These are phyloP conservation scores for Alloplasta piceator DNA, from an alignment of 2,888 invertebrate species.

Conservation along the genomic window DNA sequence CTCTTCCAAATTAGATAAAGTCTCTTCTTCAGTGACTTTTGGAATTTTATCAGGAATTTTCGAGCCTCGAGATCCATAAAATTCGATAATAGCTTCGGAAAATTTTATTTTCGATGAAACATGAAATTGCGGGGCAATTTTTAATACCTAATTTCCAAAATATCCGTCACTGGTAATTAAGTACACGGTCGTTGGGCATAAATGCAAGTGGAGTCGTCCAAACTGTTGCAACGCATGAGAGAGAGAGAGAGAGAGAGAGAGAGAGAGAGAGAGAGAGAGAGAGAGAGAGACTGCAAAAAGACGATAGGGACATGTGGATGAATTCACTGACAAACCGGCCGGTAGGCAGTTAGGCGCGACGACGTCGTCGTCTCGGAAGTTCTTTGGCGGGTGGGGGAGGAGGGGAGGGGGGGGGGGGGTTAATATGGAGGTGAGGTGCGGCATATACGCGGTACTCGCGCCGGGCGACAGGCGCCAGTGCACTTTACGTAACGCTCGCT, in stretches of 20 bases:
- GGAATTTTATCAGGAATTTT: too few species aligned
- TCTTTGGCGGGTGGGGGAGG: background rate
- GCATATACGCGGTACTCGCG: constrained; percentile 51
- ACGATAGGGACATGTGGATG: constrained; percentile 46
- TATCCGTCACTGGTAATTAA: too few species aligned
- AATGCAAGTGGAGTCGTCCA: too few species aligned
- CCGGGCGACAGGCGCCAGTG: constrained; percentile 76
- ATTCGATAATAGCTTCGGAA: too few species aligned
- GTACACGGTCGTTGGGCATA: too few species aligned
- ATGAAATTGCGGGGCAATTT: too few species aligned
- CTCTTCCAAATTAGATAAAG: too few species aligned
- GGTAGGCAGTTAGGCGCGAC: constrained; percentile 55
- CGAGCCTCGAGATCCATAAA: too few species aligned
- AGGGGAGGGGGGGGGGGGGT: background rate
- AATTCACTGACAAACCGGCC: constrained; percentile 57
- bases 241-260: too few species aligned
- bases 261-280: constrained; percentile 14
- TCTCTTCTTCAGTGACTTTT: too few species aligned
- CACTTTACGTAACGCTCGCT: constrained; percentile 76
- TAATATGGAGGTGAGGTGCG: constrained; percentile 52
- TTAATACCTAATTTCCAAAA: too few species aligned
- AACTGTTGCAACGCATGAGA: background rate
- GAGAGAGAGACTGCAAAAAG: constrained; percentile 17
- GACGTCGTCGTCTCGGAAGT: constrained; percentile 48
- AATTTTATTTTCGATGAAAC: too few species aligned